These are phyloP conservation scores for Gymnoscelis rufifasciata DNA, from an alignment of 2,888 invertebrate genomes.

Conservation along the genomic window DNA sequence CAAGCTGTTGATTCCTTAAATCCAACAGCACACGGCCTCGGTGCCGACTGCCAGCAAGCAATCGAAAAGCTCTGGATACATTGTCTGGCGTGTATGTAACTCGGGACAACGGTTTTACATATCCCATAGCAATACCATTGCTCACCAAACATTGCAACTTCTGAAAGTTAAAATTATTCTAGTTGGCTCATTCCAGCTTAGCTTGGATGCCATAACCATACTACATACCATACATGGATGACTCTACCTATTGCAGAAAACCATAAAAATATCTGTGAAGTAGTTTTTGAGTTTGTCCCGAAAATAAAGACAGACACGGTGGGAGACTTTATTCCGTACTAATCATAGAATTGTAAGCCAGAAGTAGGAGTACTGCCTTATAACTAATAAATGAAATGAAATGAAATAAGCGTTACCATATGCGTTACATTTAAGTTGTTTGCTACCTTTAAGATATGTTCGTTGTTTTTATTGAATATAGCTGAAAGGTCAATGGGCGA, in stretches of 20 bases:
- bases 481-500: conserved; percentile 37
- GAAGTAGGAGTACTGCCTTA: too few species aligned
- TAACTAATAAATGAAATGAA: too few species aligned
- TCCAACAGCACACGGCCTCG: conserved; percentile 51
- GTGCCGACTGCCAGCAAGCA: conserved; percentile 48
- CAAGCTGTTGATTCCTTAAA: conserved; percentile 23
- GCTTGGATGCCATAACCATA: too few species aligned
- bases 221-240: too few species aligned
- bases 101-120: conserved; percentile 52
- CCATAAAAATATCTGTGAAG: too few species aligned
- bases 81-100: conserved; percentile 43
- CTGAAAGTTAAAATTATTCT: conserved; percentile 29
- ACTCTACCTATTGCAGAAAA: too few species aligned
- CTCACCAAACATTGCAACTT: conserved; percentile 42
- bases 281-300: too few species aligned
- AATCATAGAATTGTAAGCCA: too few species aligned
- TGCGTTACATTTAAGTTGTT: too few species aligned
- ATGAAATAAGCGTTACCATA: not conserved
- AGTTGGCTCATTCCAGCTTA: too few species aligned
- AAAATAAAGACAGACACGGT: too few species aligned
- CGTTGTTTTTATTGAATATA: conserved; percentile 34
- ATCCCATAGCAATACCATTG: conserved; percentile 50
- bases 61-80: conserved; percentile 41
- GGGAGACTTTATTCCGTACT: too few species aligned
- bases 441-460: conserved; percentile 36